Base-by-base conservation (phyloP, 1,140 invertebrate species). In the Myzus persicae region DNA sequence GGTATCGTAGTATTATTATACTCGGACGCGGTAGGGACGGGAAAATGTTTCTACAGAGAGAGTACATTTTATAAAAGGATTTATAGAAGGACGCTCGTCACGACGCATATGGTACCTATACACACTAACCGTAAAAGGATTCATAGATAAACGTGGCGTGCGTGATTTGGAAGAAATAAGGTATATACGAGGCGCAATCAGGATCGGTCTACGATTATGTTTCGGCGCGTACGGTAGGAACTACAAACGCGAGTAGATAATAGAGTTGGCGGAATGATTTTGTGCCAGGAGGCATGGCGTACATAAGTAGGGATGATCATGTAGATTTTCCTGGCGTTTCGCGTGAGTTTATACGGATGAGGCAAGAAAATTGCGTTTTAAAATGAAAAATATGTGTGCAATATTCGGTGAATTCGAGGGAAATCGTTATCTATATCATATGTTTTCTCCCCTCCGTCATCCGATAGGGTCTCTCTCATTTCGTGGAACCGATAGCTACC, bases 221-320 rank as follows among this genome's bases (percentile, higher is more conserved):
- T 76, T 76, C 11, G 14, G 59, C 5, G 59, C 9, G 59, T 31
- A 31, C 2, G 59, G 31, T 76, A n/a, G 31, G 59, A 76, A n/a
- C 31, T 14, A n/a, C 14, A 76, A 76, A n/a, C 59, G 31, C 14
- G n/a, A n/a, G 59, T 14, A n/a, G n/a, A 76, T 31, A 76, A 51
- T 51, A 51, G 5, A 76, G 31, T 6, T n/a, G 59, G n/a, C 14
- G 6, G 59, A 76, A 76, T n/a, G 31, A n/a, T 76, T n/a, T n/a
- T n/a, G 59, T 76, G 59, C 59, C 59, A n/a, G 31, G 59, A 76
- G 59, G 59, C 59, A 76, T 76, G 59, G 14, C n/a, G 31, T n/a
- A n/a, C 51, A 24, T 76, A 76, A 76, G 59, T 76, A 76, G 59
- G 59, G n/a, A 76, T 76, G 59, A 76, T 76, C 59, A 76, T 76